phyloP scores from a whole-genome alignment of 2,797 vertebrate species.

The Acipenser oxyrinchus region DNA sequence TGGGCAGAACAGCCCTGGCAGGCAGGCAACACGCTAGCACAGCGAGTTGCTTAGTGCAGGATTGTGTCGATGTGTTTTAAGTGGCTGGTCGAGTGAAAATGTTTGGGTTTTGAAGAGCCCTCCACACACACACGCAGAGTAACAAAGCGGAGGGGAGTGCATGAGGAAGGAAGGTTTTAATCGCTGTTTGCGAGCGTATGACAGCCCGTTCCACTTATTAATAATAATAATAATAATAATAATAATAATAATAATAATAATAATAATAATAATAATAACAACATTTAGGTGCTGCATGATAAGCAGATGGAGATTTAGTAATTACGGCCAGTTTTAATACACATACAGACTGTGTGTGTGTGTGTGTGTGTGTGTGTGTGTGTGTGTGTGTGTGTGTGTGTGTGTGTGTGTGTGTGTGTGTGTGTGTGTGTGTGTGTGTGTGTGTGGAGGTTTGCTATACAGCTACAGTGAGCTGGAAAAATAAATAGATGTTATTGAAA shows the following conservation, averaged over 20 bases:
- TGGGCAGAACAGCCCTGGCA: neutral
- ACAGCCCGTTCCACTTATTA: conserved; percentile 20
- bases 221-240: conserved; percentile 22
- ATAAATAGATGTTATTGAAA: conserved; percentile 10
- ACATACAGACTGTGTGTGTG: neutral
- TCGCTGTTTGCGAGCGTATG: conserved; percentile 20
- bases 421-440: conserved; percentile 7
- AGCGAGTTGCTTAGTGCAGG: conserved; percentile 1
- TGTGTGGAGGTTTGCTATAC: conserved; percentile 8
- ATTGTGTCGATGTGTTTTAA: conserved; percentile 30
- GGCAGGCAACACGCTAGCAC: too few relatives aligned
- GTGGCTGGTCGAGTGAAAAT: conserved; percentile 41
- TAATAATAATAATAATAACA: conserved; percentile 21
- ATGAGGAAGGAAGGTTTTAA: conserved; percentile 17
- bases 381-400: conserved; percentile 13
- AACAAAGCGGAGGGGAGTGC: conserved; percentile 25
- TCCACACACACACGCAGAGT: conserved; percentile 33
- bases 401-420: neutral
- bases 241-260: conserved; percentile 9
- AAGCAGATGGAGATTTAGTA: conserved; percentile 17
- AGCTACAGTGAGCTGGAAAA: conserved; percentile 9
- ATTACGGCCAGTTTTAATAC: neutral
- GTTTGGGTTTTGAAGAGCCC: conserved; percentile 36
- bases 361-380: conserved; percentile 11
- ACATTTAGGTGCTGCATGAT: conserved; percentile 8